phyloP scores from a whole-genome alignment of 2,113 vertebrate species.

The Leptobrachium ailaonicum region DNA sequence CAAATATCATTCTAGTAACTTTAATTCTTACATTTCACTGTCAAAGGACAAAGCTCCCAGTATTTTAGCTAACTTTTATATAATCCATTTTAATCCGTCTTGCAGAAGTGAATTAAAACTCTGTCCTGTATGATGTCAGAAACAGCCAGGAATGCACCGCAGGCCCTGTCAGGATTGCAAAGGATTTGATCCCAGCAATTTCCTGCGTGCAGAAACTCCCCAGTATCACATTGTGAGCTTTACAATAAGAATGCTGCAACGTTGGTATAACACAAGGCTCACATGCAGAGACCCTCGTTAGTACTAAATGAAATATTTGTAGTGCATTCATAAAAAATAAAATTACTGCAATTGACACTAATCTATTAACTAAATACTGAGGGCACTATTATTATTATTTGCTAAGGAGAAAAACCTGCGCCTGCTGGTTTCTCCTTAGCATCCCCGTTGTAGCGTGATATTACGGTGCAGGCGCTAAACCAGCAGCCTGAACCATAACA shows the following conservation, averaged over 20 bases:
- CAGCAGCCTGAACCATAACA: no score
- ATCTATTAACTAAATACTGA: no score
- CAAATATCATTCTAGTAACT: neutral
- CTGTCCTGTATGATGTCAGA: neutral
- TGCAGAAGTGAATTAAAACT: neutral
- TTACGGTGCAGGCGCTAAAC: no score
- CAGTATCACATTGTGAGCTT: neutral
- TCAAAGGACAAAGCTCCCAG: neutral
- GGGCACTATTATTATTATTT: no score
- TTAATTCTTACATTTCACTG: neutral
- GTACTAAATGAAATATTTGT: no score
- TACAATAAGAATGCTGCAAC: neutral
- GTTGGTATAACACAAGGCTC: no score
- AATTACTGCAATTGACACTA: no score
- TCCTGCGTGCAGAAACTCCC: neutral
- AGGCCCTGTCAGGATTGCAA: neutral
- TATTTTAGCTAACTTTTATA: neutral
- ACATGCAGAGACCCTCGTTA: no score
- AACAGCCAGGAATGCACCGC: neutral
- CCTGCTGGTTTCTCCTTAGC: no score
- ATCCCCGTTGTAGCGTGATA: no score
- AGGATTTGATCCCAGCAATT: neutral
- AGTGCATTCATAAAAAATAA: no score
- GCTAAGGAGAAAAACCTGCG: no score
- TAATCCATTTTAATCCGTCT: neutral